Evolutionary conservation across 2,888 invertebrate genomes (phyloP), one percentile per base, ranked within the genome.

Genomic region (Capitulum mitella): DNA sequence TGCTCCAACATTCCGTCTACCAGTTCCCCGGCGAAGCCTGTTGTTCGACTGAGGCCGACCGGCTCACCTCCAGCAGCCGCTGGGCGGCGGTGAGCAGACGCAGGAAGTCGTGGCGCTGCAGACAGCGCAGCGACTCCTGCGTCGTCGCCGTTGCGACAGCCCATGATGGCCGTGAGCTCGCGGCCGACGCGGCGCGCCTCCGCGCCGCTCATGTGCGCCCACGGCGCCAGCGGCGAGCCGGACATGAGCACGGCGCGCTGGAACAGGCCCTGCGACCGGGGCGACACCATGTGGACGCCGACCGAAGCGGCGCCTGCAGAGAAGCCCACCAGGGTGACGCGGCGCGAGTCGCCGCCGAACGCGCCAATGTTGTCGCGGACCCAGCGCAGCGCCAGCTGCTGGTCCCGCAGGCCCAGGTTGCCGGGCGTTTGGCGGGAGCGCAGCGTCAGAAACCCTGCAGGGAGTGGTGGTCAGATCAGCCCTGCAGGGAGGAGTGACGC

Each of bases 401-500:
- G 94, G 85, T 97, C 96, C 82, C 92, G 90, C 78, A 97, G 86
- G 0, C 95, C 95, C 80, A 93, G 90, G 85, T 97, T 97, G 0
- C 96, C 95, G 0, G 92, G 89, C 5, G 90, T 89, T 82, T 88
- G 87, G 32, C 84, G 84, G 81, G 88, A 88, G n/a, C 87, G 84
- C 32, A 87, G 87, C 51, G 85, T 86, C 81, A 88, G 83, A 82
- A 88, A 89, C 19, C 88, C 87, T 85, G 84, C 81, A 48, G 88
- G 37, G n/a, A n/a, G n/a, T n/a, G n/a, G n/a, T n/a, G n/a, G n/a
- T n/a, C n/a, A n/a, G n/a, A n/a, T n/a, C n/a, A n/a, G n/a, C n/a
- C n/a, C n/a, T n/a, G n/a, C n/a, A n/a, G n/a, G n/a, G n/a, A n/a
- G n/a, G n/a, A n/a, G n/a, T n/a, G n/a, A n/a, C n/a, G n/a, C n/a